These are phyloP conservation scores for Caenorhabditis imperialis DNA, from an alignment of 2,888 invertebrate species.

Conservation along the genomic window DNA sequence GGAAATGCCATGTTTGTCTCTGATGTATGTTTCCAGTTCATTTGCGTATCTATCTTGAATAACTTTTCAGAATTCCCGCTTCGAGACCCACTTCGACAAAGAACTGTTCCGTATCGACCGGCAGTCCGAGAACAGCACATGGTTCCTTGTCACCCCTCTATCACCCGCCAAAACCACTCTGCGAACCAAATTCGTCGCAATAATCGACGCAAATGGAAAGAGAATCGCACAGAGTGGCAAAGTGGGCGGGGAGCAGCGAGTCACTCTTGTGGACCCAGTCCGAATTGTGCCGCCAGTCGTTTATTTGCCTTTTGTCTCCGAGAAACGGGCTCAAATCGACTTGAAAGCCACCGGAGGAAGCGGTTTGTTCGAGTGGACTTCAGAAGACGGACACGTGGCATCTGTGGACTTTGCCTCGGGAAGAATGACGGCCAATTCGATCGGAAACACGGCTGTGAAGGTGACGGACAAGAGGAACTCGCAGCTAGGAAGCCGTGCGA, in stretches of 20 bases:
- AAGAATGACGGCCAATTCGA: constrained; percentile 47
- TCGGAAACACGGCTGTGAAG: constrained; percentile 64
- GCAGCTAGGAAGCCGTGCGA: constrained; percentile 47
- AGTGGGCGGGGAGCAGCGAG: constrained; percentile 66
- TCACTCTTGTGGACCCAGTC: constrained; percentile 67
- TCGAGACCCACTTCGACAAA: constrained; percentile 63
- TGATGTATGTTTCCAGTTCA: constrained; percentile 58
- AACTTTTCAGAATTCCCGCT: constrained; percentile 65
- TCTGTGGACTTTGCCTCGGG: constrained; percentile 62
- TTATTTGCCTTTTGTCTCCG: constrained; percentile 66
- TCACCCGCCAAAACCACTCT: constrained; percentile 60
- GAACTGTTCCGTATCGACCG: constrained; percentile 58
- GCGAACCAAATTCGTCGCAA: constrained; percentile 56
- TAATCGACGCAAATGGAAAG: constrained; percentile 58
- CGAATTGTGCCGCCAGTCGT: constrained; percentile 61
- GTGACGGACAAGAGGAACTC: constrained; percentile 67
- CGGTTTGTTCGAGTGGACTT: constrained; percentile 66
- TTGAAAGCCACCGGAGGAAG: constrained; percentile 66
- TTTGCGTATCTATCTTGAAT: background rate
- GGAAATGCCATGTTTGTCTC: constrained; percentile 72
- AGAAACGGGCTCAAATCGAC: constrained; percentile 34
- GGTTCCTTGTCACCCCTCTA: constrained; percentile 65
- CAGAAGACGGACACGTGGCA: constrained; percentile 58
- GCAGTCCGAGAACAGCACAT: constrained; percentile 65
- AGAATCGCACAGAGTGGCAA: constrained; percentile 46